phyloP scores from a whole-genome alignment of 2,888 invertebrate genomes.

The Frankliniella fusca region DNA sequence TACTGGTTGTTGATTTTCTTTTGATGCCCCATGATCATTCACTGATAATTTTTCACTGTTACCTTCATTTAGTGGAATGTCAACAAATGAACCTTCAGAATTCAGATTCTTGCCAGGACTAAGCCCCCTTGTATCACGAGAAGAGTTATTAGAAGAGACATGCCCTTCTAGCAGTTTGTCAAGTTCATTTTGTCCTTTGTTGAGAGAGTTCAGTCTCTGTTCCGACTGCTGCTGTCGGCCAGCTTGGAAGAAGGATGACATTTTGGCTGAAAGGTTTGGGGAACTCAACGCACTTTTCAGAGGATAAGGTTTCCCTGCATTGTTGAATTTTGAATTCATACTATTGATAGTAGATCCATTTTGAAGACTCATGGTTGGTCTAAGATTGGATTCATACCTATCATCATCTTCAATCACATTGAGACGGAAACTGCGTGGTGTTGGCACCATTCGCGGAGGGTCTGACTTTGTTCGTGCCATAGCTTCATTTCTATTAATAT shows the following conservation, averaged over 20 bases:
- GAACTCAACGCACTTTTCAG: constrained; percentile 32
- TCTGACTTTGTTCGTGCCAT: constrained; percentile 19
- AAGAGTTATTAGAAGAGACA: constrained; percentile 29
- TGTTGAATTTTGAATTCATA: not conserved
- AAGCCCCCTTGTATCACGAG: constrained; percentile 6
- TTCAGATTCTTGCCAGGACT: not conserved
- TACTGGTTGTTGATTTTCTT: not conserved
- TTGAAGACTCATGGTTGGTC: constrained; percentile 29
- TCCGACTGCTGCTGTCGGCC: constrained; percentile 25
- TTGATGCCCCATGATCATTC: not conserved
- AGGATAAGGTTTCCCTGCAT: constrained; percentile 45
- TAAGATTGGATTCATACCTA: constrained; percentile 38
- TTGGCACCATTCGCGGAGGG: constrained; percentile 21
- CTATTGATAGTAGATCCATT: constrained; percentile 36
- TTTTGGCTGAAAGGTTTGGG: constrained; percentile 35
- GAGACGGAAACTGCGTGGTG: constrained; percentile 48
- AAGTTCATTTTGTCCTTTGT: constrained; percentile 28
- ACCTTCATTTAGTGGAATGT: not conserved
- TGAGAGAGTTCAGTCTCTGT: constrained; percentile 3
- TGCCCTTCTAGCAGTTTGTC: constrained; percentile 35
- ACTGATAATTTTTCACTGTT: not conserved
- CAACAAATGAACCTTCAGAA: not conserved
- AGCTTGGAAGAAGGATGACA: constrained; percentile 37
- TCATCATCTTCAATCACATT: constrained; percentile 54
- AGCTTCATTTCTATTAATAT: constrained; percentile 41